phyloP scores from a whole-genome alignment of 1,140 invertebrate species.

The Geopemphigus sp. region DNA sequence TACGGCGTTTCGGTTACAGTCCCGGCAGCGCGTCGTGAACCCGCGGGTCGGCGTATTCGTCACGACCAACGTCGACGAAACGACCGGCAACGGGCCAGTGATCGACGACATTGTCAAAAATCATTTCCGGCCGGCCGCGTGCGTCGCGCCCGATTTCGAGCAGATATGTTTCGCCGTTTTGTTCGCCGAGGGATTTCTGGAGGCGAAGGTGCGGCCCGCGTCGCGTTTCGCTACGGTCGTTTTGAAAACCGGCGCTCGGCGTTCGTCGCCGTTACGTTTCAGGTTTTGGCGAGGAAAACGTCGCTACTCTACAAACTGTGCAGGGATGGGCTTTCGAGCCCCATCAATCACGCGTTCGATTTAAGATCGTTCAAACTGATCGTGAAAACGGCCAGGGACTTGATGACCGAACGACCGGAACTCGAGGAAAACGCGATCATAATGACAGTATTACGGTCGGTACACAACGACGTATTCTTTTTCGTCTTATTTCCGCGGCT shows the following conservation, averaged over 20 bases:
- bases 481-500: too few relatives aligned
- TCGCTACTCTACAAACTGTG: constrained; percentile 82
- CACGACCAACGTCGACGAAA: constrained; percentile 17
- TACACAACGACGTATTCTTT: constrained; percentile 65
- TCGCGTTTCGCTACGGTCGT: too few relatives aligned
- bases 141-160: constrained; percentile 83
- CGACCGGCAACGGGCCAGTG: not conserved
- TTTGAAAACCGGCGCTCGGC: too few relatives aligned
- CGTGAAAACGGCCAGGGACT: constrained; percentile 80
- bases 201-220: constrained; percentile 53
- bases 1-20: too few relatives aligned
- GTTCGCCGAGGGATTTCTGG: constrained; percentile 74
- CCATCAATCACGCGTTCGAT: constrained; percentile 90
- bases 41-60: constrained; percentile 7
- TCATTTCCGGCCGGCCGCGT: constrained; percentile 83
- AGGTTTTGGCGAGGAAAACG: constrained; percentile 85
- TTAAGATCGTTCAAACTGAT: constrained; percentile 82
- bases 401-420: constrained; percentile 70
- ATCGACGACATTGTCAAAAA: constrained; percentile 66
- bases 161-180: constrained; percentile 88
- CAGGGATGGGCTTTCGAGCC: constrained; percentile 82
- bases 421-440: constrained; percentile 79
- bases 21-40: not conserved
- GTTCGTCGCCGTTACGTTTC: too few relatives aligned
- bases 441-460: constrained; percentile 83